phyloP scores from a whole-genome alignment of 2,888 invertebrate species.

The Ennomos quercinarius region DNA sequence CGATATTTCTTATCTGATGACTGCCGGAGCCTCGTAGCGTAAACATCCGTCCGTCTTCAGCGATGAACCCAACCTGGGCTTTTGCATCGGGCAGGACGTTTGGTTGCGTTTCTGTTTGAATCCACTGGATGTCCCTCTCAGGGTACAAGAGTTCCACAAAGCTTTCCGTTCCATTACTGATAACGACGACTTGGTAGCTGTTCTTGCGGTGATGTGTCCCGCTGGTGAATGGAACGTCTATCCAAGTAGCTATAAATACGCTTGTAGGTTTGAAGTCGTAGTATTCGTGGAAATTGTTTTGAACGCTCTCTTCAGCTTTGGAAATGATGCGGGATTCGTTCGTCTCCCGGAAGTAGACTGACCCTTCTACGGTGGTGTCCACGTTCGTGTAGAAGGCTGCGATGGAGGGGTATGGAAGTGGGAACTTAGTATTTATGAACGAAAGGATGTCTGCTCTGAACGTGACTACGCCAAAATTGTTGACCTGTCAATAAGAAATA shows the following conservation, averaged over 20 bases:
- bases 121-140: conserved; percentile 96
- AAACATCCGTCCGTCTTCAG: conserved; percentile 91
- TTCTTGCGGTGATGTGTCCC: conserved; percentile 91
- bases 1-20: conserved; percentile 92
- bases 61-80: conserved; percentile 96
- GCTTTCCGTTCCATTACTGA: conserved; percentile 91
- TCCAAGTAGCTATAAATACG: conserved; percentile 96
- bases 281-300: conserved; percentile 90
- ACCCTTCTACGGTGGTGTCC: conserved; percentile 91
- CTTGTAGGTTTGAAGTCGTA: conserved; percentile 90
- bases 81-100: conserved; percentile 94
- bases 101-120: conserved; percentile 91
- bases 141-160: conserved; percentile 96
- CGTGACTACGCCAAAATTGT: conserved; percentile 95
- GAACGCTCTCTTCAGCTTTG: conserved; percentile 89
- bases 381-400: conserved; percentile 97
- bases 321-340: conserved; percentile 85
- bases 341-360: conserved; percentile 90
- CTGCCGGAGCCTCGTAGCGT: conserved; percentile 95
- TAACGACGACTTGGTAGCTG: conserved; percentile 91
- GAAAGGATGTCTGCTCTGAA: conserved; percentile 95
- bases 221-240: conserved; percentile 92
- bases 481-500: conserved; percentile 88
- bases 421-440: conserved; percentile 95
- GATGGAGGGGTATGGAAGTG: conserved; percentile 94